These are phyloP conservation scores for Caenorhabditis latens DNA, from an alignment of 1,140 invertebrate species.

Conservation along the genomic window DNA sequence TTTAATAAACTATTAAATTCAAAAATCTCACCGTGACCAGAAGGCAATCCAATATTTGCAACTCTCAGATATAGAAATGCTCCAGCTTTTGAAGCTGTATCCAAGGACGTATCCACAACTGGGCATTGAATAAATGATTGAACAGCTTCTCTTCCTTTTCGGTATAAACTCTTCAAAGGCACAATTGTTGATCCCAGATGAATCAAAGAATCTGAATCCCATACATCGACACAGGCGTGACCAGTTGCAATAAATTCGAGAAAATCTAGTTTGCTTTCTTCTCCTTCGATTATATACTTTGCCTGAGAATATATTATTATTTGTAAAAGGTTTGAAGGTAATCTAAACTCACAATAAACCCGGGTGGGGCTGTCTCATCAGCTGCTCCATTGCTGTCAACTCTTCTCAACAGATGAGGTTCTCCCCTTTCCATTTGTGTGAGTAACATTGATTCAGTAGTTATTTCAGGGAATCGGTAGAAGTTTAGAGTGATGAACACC, in stretches of 20 bases:
- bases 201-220: constrained; percentile 72
- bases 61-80: constrained; percentile 70
- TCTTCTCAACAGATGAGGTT: constrained; percentile 47
- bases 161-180: constrained; percentile 68
- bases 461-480: constrained; percentile 53
- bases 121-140: constrained; percentile 65
- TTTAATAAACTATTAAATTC: constrained; percentile 12
- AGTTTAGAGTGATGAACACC: constrained; percentile 54
- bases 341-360: constrained; percentile 49
- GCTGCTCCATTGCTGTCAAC: constrained; percentile 43
- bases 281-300: constrained; percentile 58
- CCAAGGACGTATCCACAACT: constrained; percentile 64
- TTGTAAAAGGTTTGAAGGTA: not conserved
- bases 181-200: constrained; percentile 68
- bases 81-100: constrained; percentile 17
- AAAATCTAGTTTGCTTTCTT: constrained; percentile 65
- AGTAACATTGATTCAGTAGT: constrained; percentile 52
- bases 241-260: constrained; percentile 61
- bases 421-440: constrained; percentile 57
- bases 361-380: constrained; percentile 2
- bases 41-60: constrained; percentile 70
- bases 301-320: constrained; percentile 9
- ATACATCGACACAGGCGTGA: constrained; percentile 69
- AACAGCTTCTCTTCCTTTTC: constrained; percentile 67
- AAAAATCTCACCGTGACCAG: constrained; percentile 61